Percentiles rank a stretch among this genome's conserved stretches.
Evolutionary conservation across 2,888 invertebrate genomes (phyloP).

Genomic region (Agapetus fuscipes): DNA sequence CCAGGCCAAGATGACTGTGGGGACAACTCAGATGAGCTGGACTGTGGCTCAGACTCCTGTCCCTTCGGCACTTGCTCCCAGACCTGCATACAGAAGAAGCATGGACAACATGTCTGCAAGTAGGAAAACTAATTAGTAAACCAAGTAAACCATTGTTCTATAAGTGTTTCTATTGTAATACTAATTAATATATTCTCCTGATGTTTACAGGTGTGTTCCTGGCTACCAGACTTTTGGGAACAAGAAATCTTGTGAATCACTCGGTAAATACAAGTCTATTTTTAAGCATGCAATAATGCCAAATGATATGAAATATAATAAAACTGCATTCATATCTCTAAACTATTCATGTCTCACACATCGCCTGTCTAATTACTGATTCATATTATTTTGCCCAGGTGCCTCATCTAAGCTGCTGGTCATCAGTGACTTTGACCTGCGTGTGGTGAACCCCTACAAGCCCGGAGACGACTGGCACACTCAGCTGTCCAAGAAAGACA

Average conservation of each 20-base stretch:
- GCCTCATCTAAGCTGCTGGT: conserved; percentile 53
- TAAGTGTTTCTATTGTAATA: background rate
- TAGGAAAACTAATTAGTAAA: conserved; percentile 4
- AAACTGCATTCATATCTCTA: background rate
- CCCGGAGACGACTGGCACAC: conserved; percentile 36
- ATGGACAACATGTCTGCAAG: conserved; percentile 35
- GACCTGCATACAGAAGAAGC: conserved; percentile 55
- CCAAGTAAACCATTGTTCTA: background rate
- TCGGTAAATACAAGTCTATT: conserved; percentile 28
- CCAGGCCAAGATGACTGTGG: conserved; percentile 48
- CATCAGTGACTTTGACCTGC: conserved; percentile 52
- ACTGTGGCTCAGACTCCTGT: conserved; percentile 38
- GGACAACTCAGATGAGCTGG: conserved; percentile 52
- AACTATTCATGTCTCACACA: background rate
- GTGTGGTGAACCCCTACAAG: conserved; percentile 53
- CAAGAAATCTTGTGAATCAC: conserved; percentile 47
- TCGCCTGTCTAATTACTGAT: no score
- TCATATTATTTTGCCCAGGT: conserved; percentile 27
- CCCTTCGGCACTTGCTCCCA: conserved; percentile 71
- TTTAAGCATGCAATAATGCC: no score
- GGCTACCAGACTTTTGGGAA: conserved; percentile 46
- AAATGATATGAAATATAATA: no score
- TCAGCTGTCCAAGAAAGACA: conserved; percentile 26
- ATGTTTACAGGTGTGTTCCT: conserved; percentile 52
- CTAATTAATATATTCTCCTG: conserved; percentile 20